These are phyloP conservation scores for Drosophila bipectinata DNA, from an alignment of 1,140 invertebrate species.

Conservation along the genomic window DNA sequence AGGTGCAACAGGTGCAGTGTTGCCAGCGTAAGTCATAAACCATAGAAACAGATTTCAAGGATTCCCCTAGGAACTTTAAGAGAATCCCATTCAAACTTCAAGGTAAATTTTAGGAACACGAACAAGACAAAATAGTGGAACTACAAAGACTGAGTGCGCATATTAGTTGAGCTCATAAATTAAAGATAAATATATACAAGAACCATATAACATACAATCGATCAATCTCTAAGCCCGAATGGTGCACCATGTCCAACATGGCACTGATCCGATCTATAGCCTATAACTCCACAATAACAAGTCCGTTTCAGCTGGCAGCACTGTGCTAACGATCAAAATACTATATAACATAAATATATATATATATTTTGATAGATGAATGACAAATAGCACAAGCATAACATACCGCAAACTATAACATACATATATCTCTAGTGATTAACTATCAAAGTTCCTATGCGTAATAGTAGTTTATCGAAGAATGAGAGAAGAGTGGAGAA, in stretches of 20 bases:
- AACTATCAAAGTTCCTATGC: constrained; percentile 83
- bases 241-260: constrained; percentile 67
- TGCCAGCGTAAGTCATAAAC: constrained; percentile 77
- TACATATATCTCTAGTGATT: constrained; percentile 81
- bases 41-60: constrained; percentile 13
- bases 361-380: constrained; percentile 56
- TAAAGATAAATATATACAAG: constrained; percentile 73
- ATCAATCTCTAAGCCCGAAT: constrained; percentile 31
- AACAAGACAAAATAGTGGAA: constrained; percentile 80
- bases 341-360: constrained; percentile 36
- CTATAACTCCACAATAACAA: constrained; percentile 66
- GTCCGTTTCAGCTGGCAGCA: constrained; percentile 81
- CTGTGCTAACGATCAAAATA: constrained; percentile 58
- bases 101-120: constrained; percentile 50
- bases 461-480: constrained; percentile 75
- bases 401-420: constrained; percentile 54
- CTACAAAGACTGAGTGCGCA: constrained; percentile 83
- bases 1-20: constrained; percentile 54
- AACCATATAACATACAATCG: constrained; percentile 33
- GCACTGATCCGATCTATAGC: constrained; percentile 37
- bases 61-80: background rate
- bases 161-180: constrained; percentile 82
- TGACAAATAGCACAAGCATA: constrained; percentile 42
- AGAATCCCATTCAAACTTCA: background rate
- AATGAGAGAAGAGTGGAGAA: constrained; percentile 5